Conservation (phyloP, 2,113 vertebrate genomes). For the Notiomystis cincta region DNA sequence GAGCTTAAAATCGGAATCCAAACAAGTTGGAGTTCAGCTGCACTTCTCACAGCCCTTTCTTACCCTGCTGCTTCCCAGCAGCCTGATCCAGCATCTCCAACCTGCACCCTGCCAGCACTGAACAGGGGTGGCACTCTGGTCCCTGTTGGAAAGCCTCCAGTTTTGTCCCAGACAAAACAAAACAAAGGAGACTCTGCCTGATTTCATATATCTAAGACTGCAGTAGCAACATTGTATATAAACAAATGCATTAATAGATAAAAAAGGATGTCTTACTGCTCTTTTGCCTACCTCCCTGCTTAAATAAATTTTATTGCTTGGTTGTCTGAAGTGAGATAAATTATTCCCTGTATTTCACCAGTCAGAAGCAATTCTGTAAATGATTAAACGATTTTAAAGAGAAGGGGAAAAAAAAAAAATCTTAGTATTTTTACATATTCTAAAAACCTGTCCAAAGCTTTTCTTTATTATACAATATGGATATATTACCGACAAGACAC, state of each 20-base stretch:
- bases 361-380: background rate
- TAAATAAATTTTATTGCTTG: background rate
- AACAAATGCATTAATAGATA: background rate
- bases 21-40: background rate
- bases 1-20: background rate
- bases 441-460: background rate
- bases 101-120: background rate
- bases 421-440: background rate
- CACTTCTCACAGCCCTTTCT: background rate
- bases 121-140: background rate
- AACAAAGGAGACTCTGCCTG: background rate
- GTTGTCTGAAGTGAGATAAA: background rate
- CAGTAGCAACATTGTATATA: background rate
- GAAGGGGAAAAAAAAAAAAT: rapidly evolving
- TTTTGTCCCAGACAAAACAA: background rate
- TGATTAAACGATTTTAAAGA: background rate
- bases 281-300: background rate
- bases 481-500: background rate
- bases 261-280: background rate
- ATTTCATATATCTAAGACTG: background rate
- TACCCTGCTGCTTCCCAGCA: background rate
- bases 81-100: rapidly evolving
- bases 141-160: background rate
- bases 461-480: background rate
- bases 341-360: background rate